Base-by-base conservation (phyloP, 2,113 vertebrate genomes). In the Tamias sibiricus region DNA sequence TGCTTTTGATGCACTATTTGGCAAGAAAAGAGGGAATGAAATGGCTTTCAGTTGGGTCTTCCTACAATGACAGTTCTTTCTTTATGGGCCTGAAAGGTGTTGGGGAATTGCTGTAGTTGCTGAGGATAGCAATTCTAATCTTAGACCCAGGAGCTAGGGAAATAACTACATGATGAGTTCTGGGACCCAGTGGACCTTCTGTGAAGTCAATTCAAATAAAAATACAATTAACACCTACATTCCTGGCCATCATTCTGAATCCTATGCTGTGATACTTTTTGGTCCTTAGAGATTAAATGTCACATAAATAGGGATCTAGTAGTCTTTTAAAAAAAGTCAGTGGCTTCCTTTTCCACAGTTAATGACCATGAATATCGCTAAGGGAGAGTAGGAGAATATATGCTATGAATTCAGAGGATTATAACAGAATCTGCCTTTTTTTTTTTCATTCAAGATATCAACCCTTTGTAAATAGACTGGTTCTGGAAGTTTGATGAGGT, bases 141-240 rank as follows among this genome's bases (percentile, higher is more conserved):
- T 76, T 84, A 68, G 22, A 83, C 37, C 54, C 35, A 40, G 95
- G 30, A 97, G 80, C 90, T 49, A 76, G 83, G 84, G 84, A 97
- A 96, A 87, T 96, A 92, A 95, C 42, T 75, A 7, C 42, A 92
- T 84, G 69, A 94, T 97, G 95, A 97, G 10, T 90, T 90, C 80
- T 92, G 76, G 80, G 59, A 72, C 84, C 80, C 87, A 62, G 32
- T 84, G 66, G 84, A 80, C 44, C 40, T 90, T 92, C 44, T 93
- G 35, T 20, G 71, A 98, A 97, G 82, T 84, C 76, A 95, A 94
- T 92, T 92, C 87, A 92, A 92, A 94, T 81, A 91, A 95, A 96
- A 96, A 72, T 75, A 91, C 57, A 95, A 92, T 94, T 90, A 95
- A 96, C 84, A 95, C 40, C 40, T 71, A n/a, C 14, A 44, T 74